Evolutionary conservation across 2,888 invertebrate genomes (phyloP).

Genomic region (Lasioglossum zephyrum): DNA sequence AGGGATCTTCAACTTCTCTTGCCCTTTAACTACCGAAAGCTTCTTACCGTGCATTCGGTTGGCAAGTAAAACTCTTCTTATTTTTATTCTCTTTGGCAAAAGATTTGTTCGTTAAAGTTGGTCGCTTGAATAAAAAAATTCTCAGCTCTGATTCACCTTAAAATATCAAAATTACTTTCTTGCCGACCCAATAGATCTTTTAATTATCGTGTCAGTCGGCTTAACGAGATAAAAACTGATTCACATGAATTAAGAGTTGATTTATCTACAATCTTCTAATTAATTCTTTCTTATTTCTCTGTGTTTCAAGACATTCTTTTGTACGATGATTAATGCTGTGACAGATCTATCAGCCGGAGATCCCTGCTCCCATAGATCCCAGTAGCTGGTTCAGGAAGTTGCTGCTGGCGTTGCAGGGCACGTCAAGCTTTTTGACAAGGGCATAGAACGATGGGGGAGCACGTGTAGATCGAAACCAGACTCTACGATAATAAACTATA

Average conservation of each 20-base stretch:
- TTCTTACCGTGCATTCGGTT: neutral
- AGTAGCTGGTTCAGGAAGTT: slow-evolving; percentile 37
- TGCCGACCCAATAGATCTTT: too few relatives aligned
- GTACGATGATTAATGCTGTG: neutral
- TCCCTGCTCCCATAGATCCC: neutral
- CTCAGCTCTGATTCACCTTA: too few relatives aligned
- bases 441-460: slow-evolving; percentile 32
- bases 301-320: neutral
- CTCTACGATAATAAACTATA: slow-evolving; percentile 68
- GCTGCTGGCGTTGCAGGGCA: slow-evolving; percentile 20
- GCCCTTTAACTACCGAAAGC: neutral
- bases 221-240: too few relatives aligned
- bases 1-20: slow-evolving; percentile 16
- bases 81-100: too few relatives aligned
- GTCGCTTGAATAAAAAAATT: too few relatives aligned
- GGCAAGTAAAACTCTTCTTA: too few relatives aligned
- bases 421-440: slow-evolving; percentile 36
- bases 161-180: too few relatives aligned
- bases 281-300: neutral
- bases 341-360: neutral
- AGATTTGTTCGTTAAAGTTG: too few relatives aligned
- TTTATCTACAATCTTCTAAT: neutral
- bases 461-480: slow-evolving; percentile 65
- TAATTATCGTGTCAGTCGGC: too few relatives aligned
- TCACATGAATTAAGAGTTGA: neutral